A percentile compares a stretch with the other conserved stretches of the same genome.
These are phyloP conservation scores for Bombylius discolor DNA, from an alignment of 2,888 invertebrate species.

Conservation along the genomic window DNA sequence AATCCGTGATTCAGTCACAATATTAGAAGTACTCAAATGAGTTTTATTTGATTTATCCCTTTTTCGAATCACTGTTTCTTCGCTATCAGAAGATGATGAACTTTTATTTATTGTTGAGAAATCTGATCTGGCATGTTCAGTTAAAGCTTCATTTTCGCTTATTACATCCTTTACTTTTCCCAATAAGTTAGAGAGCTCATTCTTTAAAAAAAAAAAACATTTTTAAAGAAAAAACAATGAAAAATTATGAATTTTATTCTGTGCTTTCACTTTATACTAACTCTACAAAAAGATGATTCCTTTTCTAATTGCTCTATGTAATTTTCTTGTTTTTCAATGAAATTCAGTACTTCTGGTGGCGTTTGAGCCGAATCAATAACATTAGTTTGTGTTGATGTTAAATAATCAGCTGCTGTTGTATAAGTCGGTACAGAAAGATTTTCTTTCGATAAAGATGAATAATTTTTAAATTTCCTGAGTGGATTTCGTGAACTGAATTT, in stretches of 20 bases:
- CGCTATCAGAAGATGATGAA: slow-evolving; percentile 42
- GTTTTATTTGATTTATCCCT: slow-evolving; percentile 13
- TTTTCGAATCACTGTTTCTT: slow-evolving; percentile 26
- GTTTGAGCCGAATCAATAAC: slow-evolving; percentile 37
- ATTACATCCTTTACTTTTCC: slow-evolving; percentile 77
- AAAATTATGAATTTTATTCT: no score
- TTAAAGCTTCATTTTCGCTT: slow-evolving; percentile 68
- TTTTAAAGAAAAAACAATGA: not conserved
- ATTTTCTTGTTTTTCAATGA: slow-evolving; percentile 74
- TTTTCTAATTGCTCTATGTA: slow-evolving; percentile 76
- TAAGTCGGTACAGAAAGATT: slow-evolving; percentile 23
- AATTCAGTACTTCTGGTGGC: slow-evolving; percentile 58
- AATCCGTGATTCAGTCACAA: slow-evolving; percentile 72
- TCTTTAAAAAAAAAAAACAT: slow-evolving; percentile 38
- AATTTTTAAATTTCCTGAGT: slow-evolving; percentile 13
- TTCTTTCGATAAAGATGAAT: slow-evolving; percentile 24
- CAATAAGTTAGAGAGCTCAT: slow-evolving; percentile 60
- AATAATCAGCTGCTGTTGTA: slow-evolving; percentile 12
- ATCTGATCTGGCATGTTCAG: slow-evolving; percentile 62
- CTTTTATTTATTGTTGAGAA: slow-evolving; percentile 39
- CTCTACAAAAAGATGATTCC: slow-evolving; percentile 71
- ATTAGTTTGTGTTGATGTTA: slow-evolving; percentile 23
- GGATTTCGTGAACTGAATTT: not conserved
- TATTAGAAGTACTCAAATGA: slow-evolving; percentile 59
- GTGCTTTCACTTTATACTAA: slow-evolving; percentile 21